Base-by-base conservation (phyloP, 92 coral and sea anemone species). In the Bergia puertoricense region DNA sequence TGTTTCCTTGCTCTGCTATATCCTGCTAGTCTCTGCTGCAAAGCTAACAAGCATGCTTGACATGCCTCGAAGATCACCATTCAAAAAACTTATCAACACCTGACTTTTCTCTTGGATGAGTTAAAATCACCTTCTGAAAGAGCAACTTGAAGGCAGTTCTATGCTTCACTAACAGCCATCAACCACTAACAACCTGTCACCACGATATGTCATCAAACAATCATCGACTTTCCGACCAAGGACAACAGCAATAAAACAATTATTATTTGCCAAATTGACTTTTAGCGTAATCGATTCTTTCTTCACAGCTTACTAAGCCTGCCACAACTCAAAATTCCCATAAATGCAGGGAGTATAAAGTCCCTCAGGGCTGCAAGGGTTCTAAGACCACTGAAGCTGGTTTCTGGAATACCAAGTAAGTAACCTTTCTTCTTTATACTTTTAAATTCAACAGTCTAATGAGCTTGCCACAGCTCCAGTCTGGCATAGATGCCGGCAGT, bases 371-470 rank as follows among this genome's bases (percentile, higher is more conserved):
- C 96, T 11, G 95, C 94, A 9, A 88, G 93, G 85, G 92, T 92
- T 38, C 81, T 89, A 74, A 66, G 92, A 86, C 94, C 95, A 5
- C 98, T 93, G 90, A 94, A 94, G 91, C 92, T 94, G 88, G 95
- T 94, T 22, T 94, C 98, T 81, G 98, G 98, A 85, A 92, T 94
- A 20, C 95, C 98, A 94, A 94, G 98, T 94, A 93, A 92, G 97
- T 94, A 92, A 87, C 66, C 59, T 22, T 39, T 72, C 48, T 6
- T 67, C 38, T 92, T 84, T 88, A 86, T 89, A 84, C 79, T 43
- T 88, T 87, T 88, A 73, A 74, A 48, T 44, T 23, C 92, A 91
- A 86, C 94, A 97, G 99, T 90, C 95, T 97, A 85, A 82, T 97
- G 91, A 97, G 99, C 90, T 90, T 97, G 89, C 99, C 99, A 90